Conservation (phyloP, 92 coral and sea anemone genomes). For the Diadumene lineata region DNA sequence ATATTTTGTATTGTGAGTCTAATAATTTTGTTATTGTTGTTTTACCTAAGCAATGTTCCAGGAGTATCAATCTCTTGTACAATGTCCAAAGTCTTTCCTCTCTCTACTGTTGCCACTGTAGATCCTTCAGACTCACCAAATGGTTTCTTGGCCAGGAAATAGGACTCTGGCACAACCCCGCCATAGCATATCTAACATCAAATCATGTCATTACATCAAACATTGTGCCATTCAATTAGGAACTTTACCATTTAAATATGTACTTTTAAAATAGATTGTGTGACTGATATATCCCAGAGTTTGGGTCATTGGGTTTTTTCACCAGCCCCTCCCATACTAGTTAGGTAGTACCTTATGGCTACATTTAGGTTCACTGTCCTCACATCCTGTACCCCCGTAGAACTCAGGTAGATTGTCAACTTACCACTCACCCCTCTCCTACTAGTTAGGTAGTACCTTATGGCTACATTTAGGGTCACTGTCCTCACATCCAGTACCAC, state of each 20-base stretch:
- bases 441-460: conserved; percentile 16
- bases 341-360: conserved; percentile 47
- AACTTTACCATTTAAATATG: too few species aligned
- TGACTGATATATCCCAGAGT: too few species aligned
- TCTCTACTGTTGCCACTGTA: conserved; percentile 54
- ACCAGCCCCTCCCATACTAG: not conserved
- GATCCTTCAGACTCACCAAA: conserved; percentile 47
- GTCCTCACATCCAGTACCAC: conserved; percentile 69
- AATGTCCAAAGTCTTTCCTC: conserved; percentile 69
- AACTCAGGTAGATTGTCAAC: conserved; percentile 66
- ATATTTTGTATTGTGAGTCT: too few species aligned
- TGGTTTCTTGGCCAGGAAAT: conserved; percentile 49
- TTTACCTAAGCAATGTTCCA: conserved; percentile 63
- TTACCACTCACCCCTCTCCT: conserved; percentile 2
- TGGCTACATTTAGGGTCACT: conserved; percentile 68
- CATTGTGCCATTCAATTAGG: too few species aligned
- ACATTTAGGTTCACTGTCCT: conserved; percentile 67
- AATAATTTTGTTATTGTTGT: not conserved
- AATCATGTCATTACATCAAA: not conserved
- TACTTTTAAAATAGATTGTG: too few species aligned
- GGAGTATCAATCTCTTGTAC: conserved; percentile 51
- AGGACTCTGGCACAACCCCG: conserved; percentile 60
- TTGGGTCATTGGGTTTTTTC: conserved; percentile 59
- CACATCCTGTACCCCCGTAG: conserved; percentile 73
- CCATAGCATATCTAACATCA: conserved; percentile 89